These are phyloP conservation scores for Polia nebulosa DNA, from an alignment of 2,888 invertebrate species.

Conservation along the genomic window DNA sequence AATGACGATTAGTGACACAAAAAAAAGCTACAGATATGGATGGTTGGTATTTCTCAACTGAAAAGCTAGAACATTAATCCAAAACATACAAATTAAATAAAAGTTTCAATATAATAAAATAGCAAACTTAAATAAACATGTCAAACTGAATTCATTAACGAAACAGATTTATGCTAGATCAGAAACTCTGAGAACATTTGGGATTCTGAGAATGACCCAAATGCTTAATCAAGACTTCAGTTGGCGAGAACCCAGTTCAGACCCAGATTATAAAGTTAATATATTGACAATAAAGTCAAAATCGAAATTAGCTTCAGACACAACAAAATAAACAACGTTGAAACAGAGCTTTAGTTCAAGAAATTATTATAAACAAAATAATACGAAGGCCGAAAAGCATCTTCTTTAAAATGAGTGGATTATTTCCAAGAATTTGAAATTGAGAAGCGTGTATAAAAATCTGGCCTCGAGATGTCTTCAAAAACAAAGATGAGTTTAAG, in stretches of 20 bases:
- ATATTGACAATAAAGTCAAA: slow-evolving; percentile 51
- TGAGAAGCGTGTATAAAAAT: slow-evolving; percentile 36
- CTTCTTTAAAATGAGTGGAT: slow-evolving; percentile 22
- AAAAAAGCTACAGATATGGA: neutral
- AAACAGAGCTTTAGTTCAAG: slow-evolving; percentile 39
- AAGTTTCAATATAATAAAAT: slow-evolving; percentile 41
- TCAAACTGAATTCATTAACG: slow-evolving; percentile 33
- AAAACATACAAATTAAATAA: slow-evolving; percentile 17
- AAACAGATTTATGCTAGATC: slow-evolving; percentile 43
- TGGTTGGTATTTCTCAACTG: neutral
- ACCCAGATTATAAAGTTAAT: slow-evolving; percentile 48
- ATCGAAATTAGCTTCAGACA: slow-evolving; percentile 47
- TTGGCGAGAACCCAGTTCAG: slow-evolving; percentile 48
- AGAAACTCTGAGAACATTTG: slow-evolving; percentile 37
- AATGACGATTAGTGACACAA: neutral
- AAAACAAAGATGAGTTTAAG: slow-evolving; percentile 51
- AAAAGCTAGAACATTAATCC: slow-evolving; percentile 21
- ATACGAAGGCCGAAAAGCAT: slow-evolving; percentile 22
- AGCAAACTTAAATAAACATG: slow-evolving; percentile 34
- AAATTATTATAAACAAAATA: slow-evolving; percentile 48
- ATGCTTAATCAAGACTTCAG: slow-evolving; percentile 44
- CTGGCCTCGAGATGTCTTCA: slow-evolving; percentile 44
- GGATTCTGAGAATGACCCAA: slow-evolving; percentile 51
- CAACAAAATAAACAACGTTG: slow-evolving; percentile 48
- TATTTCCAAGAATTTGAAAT: slow-evolving; percentile 48